Conservation (phyloP, 2,113 vertebrate species). For the Formicarius rufipectus region DNA sequence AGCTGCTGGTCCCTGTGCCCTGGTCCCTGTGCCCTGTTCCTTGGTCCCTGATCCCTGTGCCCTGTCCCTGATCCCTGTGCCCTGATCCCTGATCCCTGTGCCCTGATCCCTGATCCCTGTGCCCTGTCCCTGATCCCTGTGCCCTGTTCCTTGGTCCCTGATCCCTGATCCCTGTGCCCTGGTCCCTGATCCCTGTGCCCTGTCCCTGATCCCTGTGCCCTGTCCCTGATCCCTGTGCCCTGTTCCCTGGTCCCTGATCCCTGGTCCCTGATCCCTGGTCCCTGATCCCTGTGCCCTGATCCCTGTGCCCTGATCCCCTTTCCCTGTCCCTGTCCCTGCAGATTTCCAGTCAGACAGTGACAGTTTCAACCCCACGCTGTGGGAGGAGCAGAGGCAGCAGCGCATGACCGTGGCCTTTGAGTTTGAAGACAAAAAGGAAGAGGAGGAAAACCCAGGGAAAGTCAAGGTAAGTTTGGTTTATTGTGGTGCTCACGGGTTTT, state of each 20-base stretch:
- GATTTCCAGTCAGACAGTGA: slow-evolving; percentile 99
- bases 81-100: neutral
- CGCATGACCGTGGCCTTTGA: slow-evolving; percentile 99
- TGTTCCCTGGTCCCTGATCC: no score
- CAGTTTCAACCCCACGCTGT: slow-evolving; percentile 96
- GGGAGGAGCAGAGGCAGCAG: slow-evolving; percentile 98
- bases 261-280: neutral
- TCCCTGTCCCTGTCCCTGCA: slow-evolving; percentile 55
- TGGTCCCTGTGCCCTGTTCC: neutral
- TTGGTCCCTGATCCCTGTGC: neutral
- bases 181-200: neutral
- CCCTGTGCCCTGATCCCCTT: neutral
- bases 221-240: neutral
- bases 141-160: no score
- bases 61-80: neutral
- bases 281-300: neutral
- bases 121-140: neutral
- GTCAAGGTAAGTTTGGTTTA: slow-evolving; percentile 82
- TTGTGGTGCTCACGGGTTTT: fast-evolving
- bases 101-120: neutral
- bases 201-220: neutral
- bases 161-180: no score
- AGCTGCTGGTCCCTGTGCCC: neutral
- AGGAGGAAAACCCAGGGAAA: slow-evolving; percentile 93
- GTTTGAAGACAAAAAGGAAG: slow-evolving; percentile 97